Conservation (phyloP, 2,113 vertebrate genomes). For the Erythrocercus mccallii region DNA sequence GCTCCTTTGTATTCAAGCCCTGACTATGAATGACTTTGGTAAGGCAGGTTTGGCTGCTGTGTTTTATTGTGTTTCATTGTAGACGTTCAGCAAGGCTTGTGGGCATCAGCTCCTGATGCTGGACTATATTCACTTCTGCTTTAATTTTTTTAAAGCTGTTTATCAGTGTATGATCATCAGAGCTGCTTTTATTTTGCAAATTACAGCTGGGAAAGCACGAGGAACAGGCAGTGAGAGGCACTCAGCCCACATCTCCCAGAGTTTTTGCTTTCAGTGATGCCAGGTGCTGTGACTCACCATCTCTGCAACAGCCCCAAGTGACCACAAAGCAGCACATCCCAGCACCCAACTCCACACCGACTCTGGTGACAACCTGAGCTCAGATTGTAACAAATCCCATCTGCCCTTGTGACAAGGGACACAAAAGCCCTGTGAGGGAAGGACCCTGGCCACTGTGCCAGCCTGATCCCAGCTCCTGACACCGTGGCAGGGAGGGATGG, state of each 20-base stretch:
- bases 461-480: background rate
- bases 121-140: background rate
- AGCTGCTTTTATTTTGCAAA: background rate
- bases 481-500: rapidly evolving
- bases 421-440: background rate
- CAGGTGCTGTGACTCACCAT: background rate
- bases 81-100: background rate
- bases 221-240: background rate
- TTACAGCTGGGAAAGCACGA: background rate
- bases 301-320: background rate
- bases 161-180: background rate
- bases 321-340: background rate
- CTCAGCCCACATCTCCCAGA: background rate
- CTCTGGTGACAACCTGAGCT: background rate
- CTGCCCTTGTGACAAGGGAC: background rate
- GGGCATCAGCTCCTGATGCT: background rate
- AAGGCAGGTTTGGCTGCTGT: background rate
- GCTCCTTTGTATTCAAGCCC: background rate
- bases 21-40: background rate
- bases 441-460: background rate
- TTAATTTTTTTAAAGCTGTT: background rate
- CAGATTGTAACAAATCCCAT: background rate
- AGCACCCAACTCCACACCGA: background rate
- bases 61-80: background rate
- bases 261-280: background rate